Base-by-base conservation (phyloP, 2,888 invertebrate genomes). In the Platycheirus rosarum region DNA sequence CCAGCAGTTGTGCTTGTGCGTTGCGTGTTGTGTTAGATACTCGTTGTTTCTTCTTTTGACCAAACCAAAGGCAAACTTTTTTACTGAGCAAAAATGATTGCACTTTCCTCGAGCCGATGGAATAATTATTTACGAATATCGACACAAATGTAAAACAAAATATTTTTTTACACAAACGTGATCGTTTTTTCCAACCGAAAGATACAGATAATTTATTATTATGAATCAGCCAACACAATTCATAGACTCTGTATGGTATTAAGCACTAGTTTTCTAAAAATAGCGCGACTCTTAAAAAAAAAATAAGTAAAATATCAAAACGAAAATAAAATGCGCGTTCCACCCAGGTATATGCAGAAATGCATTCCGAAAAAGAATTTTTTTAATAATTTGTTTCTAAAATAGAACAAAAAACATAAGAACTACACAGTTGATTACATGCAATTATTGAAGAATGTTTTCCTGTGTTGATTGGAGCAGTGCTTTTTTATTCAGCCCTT, bases 181-280 rank as follows among this genome's bases (percentile, higher is more conserved):
- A n/a, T n/a, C n/a, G 5, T 8, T 23, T 0, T 1, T 14, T 51
- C 2, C 40, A 32, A 57, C 48, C 14, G 57, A 69, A 51, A 57
- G 37, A 55, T 69, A 66, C 48, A 46, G 51, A 53, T 48, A 60
- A 32, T 66, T 35, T n/a, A n/a, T 40, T 14, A 26, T 11, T 57
- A 40, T 40, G 40, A 42, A 57, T 65, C 65, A 73, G 48, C 48
- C 26, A 32, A 40, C 44, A 57, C 46, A 46, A 57, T 66, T 57
- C 46, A 18, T 23, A 60, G 29, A 4, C 60, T 60, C 48, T 53
- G 62, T 51, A 63, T 44, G 42, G 37, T 29, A 32, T 40, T 42
- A 75, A 71, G 66, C 65, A 71, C 65, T 62, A 20, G 60, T 70
- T 68, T 68, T 82, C 80, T 82, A 82, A 49, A 76, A 82, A 76